Conservation (phyloP, 2,888 invertebrate species). For the Podotricha telesiphe region DNA sequence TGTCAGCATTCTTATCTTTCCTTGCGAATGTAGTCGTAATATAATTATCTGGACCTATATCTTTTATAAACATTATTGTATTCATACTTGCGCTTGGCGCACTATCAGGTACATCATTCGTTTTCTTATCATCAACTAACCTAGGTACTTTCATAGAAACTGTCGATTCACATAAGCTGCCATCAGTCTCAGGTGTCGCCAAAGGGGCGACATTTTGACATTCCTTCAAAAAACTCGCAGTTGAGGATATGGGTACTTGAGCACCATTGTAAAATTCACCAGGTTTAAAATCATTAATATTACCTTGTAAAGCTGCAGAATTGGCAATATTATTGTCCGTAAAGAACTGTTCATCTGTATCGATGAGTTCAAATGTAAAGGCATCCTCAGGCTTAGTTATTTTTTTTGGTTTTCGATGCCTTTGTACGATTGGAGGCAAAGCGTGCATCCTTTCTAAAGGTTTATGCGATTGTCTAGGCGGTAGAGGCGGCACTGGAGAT, state of each 20-base stretch:
- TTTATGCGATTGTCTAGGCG: slow-evolving; percentile 88
- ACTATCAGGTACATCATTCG: slow-evolving; percentile 72
- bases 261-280: slow-evolving; percentile 80
- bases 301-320: slow-evolving; percentile 68
- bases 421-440: slow-evolving; percentile 87
- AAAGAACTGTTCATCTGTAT: slow-evolving; percentile 88
- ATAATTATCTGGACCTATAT: slow-evolving; percentile 89
- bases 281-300: slow-evolving; percentile 76
- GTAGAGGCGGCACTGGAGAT: slow-evolving; percentile 87
- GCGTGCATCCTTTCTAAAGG: slow-evolving; percentile 90
- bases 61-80: slow-evolving; percentile 85
- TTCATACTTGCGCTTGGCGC: slow-evolving; percentile 75
- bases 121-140: slow-evolving; percentile 71
- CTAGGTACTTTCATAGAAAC: slow-evolving; percentile 79
- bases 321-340: slow-evolving; percentile 79
- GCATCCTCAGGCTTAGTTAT: slow-evolving; percentile 88
- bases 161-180: slow-evolving; percentile 83
- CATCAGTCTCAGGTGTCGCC: slow-evolving; percentile 85
- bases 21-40: slow-evolving; percentile 86
- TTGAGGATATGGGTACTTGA: slow-evolving; percentile 67
- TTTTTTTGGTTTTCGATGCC: slow-evolving; percentile 87
- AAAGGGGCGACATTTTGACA: slow-evolving; percentile 81
- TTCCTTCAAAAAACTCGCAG: slow-evolving; percentile 67
- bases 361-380: slow-evolving; percentile 92
- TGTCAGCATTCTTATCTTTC: slow-evolving; percentile 68